phyloP scores from a whole-genome alignment of 2,113 vertebrate genomes.

The Acrocephalus arundinaceus region DNA sequence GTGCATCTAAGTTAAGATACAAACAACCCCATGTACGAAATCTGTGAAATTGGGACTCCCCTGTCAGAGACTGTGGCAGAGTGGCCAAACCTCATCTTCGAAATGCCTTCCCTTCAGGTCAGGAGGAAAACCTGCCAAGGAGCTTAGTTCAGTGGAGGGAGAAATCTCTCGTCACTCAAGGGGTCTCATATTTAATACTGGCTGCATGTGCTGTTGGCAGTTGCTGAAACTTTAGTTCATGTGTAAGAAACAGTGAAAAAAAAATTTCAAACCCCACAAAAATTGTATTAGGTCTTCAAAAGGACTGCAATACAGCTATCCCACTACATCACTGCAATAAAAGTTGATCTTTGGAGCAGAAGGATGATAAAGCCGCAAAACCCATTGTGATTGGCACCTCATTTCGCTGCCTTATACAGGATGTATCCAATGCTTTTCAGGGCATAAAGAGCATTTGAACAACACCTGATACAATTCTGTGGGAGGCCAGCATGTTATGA shows the following conservation, averaged over 20 bases:
- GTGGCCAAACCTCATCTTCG: background rate
- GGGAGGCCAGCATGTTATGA: too few relatives aligned
- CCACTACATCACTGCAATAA: rapidly evolving
- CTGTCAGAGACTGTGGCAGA: background rate
- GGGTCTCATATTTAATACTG: background rate
- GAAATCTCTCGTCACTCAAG: background rate
- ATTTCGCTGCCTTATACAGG: background rate
- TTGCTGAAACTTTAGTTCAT: background rate
- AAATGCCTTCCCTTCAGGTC: background rate
- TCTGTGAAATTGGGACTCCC: rapidly evolving
- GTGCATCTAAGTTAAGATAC: background rate
- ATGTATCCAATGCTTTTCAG: background rate
- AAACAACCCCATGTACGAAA: background rate
- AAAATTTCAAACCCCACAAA: background rate
- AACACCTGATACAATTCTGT: background rate
- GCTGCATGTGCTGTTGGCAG: background rate
- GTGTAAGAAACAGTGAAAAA: background rate
- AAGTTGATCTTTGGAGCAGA: background rate
- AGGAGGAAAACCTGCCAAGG: background rate
- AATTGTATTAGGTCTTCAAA: background rate
- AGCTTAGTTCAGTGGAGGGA: background rate
- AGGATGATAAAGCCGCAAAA: background rate
- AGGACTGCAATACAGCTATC: background rate
- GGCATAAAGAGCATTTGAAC: background rate
- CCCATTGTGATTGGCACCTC: background rate